Base-by-base conservation (phyloP, 2,113 vertebrate genomes). In the Pteronura brasiliensis region DNA sequence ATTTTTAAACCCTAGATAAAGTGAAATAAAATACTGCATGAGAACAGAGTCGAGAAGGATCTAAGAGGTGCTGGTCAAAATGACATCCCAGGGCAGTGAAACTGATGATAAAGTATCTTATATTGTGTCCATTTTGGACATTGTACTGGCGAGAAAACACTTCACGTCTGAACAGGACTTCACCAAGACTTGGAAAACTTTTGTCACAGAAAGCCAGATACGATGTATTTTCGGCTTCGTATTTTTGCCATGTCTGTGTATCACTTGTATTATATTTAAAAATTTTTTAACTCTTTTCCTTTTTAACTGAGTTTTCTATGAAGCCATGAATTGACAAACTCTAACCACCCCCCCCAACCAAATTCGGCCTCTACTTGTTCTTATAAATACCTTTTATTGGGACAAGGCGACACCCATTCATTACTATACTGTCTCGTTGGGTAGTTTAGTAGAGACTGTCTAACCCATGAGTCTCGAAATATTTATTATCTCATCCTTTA, bases 341-440 rank as follows among this genome's bases (percentile, higher is more conserved):
- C 29, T 0, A 96, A 96, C 3, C 49, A 31, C 63, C 57, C 14
- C n/a, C 63, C 57, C 42, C 11, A 29, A 13, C 13, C 20, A 55
- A 59, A 59, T 80, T 6, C 69, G 25, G 20, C 65, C 20, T 39
- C 29, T 25, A 14, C 67, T 29, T 81, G 10, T 80, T 85, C 84
- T 80, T 63, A 63, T 76, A 49, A 93, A 95, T 93, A 72, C 76
- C 88, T 76, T 94, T 84, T 69, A 55, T 77, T 72, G 82, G 34
- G 69, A 88, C 71, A n/a, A 15, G 61, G 42, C 18, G 72, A 76
- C 14, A 4, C 86, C 47, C 67, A 12, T 27, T 57, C 10, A 36
- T 25, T 69, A 25, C n/a, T 49, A 1, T 57, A 18, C n/a, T 21
- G 20, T 83, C 36, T 27, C 61, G 20, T 7, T 36, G 31, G 36